phyloP scores from a whole-genome alignment of 2,888 invertebrate species.

The Dasysyrphus albostriatus region DNA sequence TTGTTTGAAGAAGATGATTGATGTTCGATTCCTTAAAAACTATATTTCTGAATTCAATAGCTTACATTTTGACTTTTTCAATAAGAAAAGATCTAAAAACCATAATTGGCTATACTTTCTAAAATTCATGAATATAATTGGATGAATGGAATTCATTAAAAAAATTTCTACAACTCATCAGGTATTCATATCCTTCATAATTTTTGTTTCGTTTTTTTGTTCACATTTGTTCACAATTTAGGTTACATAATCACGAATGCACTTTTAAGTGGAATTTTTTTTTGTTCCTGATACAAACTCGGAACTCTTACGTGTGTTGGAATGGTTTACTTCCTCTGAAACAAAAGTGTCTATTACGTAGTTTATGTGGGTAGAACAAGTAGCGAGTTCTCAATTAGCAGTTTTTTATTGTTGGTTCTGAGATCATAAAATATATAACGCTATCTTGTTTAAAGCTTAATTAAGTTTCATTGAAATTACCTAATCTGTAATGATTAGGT shows the following conservation, averaged over 20 bases:
- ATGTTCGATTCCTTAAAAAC: background rate
- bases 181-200: slow-evolving; percentile 26
- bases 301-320: background rate
- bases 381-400: too few species aligned
- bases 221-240: slow-evolving; percentile 8
- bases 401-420: too few species aligned
- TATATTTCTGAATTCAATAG: background rate
- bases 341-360: too few species aligned
- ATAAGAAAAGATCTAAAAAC: background rate
- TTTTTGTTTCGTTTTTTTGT: too few species aligned
- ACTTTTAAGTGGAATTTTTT: background rate
- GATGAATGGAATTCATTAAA: slow-evolving; percentile 16
- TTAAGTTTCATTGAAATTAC: too few species aligned
- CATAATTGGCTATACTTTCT: slow-evolving; percentile 25
- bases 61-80: background rate
- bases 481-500: too few species aligned
- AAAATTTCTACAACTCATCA: slow-evolving; percentile 23
- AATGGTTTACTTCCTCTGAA: too few species aligned
- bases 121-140: slow-evolving; percentile 8
- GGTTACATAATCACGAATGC: background rate
- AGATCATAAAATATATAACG: too few species aligned
- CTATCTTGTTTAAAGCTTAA: too few species aligned
- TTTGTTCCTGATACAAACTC: background rate
- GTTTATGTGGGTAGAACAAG: too few species aligned
- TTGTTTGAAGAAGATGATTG: slow-evolving; percentile 44